Percentiles rank a stretch among this genome's conserved stretches.
phyloP scores from a whole-genome alignment of 2,797 vertebrate genomes.

The Peromyscus nudipes region DNA sequence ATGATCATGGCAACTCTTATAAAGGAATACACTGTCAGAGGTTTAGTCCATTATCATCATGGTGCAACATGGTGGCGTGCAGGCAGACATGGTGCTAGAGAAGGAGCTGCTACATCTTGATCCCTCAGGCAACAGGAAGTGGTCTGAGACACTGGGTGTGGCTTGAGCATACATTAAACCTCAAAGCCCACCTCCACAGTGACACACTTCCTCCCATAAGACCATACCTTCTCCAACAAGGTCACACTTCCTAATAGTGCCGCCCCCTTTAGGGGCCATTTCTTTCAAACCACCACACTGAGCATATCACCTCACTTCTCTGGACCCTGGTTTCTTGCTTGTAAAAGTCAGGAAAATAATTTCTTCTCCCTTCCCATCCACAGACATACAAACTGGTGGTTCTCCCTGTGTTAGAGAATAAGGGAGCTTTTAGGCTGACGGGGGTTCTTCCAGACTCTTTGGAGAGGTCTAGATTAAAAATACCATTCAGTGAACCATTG shows the following conservation, averaged over 20 bases:
- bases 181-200: not conserved
- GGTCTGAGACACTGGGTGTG: not conserved
- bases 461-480: constrained; percentile 20
- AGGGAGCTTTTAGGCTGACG: not conserved
- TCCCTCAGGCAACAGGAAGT: not conserved
- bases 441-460: not conserved
- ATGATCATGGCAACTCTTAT: not conserved
- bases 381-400: not conserved
- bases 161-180: not conserved
- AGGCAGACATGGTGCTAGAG: not conserved
- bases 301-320: not conserved
- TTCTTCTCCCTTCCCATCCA: not conserved
- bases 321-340: not conserved
- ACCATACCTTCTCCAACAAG: not conserved
- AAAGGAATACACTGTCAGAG: not conserved
- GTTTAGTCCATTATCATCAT: not conserved
- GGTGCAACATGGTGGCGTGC: too few relatives aligned
- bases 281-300: not conserved
- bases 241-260: not conserved
- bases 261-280: not conserved
- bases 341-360: not conserved
- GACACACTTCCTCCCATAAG: not conserved
- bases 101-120: not conserved
- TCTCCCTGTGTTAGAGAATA: not conserved
- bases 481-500: not conserved